Conservation (phyloP, 2,888 invertebrate genomes). For the Allygus modestus region DNA sequence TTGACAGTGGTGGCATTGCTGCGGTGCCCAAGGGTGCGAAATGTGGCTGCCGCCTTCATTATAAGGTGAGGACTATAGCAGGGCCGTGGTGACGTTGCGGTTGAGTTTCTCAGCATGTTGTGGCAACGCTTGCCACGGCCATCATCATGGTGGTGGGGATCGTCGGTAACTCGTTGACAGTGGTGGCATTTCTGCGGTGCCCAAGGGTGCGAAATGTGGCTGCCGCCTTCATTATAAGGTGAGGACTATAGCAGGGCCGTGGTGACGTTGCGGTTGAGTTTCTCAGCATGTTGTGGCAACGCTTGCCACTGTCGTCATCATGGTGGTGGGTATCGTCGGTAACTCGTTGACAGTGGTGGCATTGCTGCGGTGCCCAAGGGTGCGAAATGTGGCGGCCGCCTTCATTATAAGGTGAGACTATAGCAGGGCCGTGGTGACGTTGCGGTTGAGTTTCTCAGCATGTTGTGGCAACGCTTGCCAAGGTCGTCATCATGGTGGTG, state of each 20-base stretch:
- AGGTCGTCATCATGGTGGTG: slow-evolving; percentile 89
- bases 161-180: no score
- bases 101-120: no score
- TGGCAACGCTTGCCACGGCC: no score
- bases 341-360: slow-evolving; percentile 92
- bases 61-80: slow-evolving; percentile 86
- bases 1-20: slow-evolving; percentile 90
- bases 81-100: no score
- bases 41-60: slow-evolving; percentile 94
- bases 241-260: no score
- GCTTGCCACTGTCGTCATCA: slow-evolving; percentile 87
- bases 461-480: slow-evolving; percentile 86
- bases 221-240: no score
- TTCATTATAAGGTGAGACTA: slow-evolving; percentile 89
- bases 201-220: no score
- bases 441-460: slow-evolving; percentile 87
- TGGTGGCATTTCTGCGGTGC: no score
- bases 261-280: no score
- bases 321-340: slow-evolving; percentile 88
- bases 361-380: slow-evolving; percentile 88
- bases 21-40: slow-evolving; percentile 90
- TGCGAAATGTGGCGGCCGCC: slow-evolving; percentile 93
- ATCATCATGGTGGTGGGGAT: no score
- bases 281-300: slow-evolving; percentile 88
- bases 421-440: slow-evolving; percentile 85